A percentile compares a stretch with the other conserved stretches of the same genome.
These are phyloP conservation scores for Drepana falcataria DNA, from an alignment of 2,888 invertebrate species.

Conservation along the genomic window DNA sequence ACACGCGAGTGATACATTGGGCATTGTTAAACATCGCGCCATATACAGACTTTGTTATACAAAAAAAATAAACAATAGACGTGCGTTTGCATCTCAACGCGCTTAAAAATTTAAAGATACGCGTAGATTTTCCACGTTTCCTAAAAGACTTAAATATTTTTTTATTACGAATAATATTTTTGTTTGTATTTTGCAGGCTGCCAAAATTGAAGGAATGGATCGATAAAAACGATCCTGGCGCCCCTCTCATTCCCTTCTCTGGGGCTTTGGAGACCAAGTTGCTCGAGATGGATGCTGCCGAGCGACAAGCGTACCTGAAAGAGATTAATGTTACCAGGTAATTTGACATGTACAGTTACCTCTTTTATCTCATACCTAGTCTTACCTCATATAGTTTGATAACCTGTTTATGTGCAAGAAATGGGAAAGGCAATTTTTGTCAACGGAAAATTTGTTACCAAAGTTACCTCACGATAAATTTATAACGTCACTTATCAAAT, in stretches of 20 bases:
- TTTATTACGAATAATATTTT: neutral
- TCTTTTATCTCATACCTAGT: neutral
- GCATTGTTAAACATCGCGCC: too few relatives aligned
- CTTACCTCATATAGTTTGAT: neutral
- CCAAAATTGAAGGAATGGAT: constrained; percentile 99
- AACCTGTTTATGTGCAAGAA: neutral
- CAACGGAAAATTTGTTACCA: too few relatives aligned
- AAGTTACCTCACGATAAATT: too few relatives aligned
- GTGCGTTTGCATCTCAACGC: too few relatives aligned
- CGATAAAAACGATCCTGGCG: constrained; percentile 96
- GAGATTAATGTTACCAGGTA: constrained; percentile 90
- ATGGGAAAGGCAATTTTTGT: too few relatives aligned
- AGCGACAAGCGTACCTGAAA: constrained; percentile 87
- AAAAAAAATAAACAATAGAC: too few relatives aligned
- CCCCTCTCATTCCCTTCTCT: constrained; percentile 96
- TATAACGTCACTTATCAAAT: too few relatives aligned
- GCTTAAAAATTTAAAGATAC: too few relatives aligned
- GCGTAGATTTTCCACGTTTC: too few relatives aligned
- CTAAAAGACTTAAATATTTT: neutral
- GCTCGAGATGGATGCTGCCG: constrained; percentile 89
- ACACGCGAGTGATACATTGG: too few relatives aligned
- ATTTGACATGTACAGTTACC: neutral
- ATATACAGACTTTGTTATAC: too few relatives aligned
- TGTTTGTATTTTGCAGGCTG: constrained; percentile 78
- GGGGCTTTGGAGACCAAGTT: constrained; percentile 93